Evolutionary conservation across 1,140 invertebrate genomes (phyloP).

Genomic region (Zaprionus kolodkinae): DNA sequence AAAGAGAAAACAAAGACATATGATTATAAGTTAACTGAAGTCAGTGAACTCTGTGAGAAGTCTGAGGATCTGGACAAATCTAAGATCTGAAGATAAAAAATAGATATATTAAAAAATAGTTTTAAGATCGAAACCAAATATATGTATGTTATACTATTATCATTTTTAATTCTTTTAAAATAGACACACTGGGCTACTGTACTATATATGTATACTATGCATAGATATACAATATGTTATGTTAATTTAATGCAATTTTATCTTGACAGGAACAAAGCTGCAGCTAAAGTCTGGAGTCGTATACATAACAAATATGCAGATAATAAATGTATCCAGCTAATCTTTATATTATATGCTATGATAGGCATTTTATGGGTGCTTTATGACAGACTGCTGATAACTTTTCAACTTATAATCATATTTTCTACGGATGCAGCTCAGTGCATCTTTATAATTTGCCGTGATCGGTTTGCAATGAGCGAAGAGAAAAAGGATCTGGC

Average conservation of each 20-base stretch:
- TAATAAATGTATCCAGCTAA: constrained; percentile 30
- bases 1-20: constrained; percentile 53
- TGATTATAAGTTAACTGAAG: not conserved
- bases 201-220: not conserved
- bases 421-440: constrained; percentile 16
- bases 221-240: not conserved
- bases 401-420: constrained; percentile 5
- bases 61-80: not conserved
- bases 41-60: not conserved
- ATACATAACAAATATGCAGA: constrained; percentile 1
- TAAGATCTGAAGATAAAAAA: not conserved
- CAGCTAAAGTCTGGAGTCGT: not conserved
- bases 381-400: constrained; percentile 22
- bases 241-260: constrained; percentile 9
- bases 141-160: not conserved
- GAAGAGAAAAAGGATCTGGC: constrained; percentile 17
- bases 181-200: not conserved
- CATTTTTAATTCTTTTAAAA: too few species aligned
- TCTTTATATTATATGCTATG: constrained; percentile 16
- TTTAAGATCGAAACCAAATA: not conserved
- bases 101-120: not conserved
- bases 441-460: constrained; percentile 1
- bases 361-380: constrained; percentile 23
- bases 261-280: constrained; percentile 13
- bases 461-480: constrained; percentile 19